Percentiles rank a stretch among this genome's conserved stretches.
Conservation (phyloP, 2,888 invertebrate genomes). For the Patella ulyssiponensis region DNA sequence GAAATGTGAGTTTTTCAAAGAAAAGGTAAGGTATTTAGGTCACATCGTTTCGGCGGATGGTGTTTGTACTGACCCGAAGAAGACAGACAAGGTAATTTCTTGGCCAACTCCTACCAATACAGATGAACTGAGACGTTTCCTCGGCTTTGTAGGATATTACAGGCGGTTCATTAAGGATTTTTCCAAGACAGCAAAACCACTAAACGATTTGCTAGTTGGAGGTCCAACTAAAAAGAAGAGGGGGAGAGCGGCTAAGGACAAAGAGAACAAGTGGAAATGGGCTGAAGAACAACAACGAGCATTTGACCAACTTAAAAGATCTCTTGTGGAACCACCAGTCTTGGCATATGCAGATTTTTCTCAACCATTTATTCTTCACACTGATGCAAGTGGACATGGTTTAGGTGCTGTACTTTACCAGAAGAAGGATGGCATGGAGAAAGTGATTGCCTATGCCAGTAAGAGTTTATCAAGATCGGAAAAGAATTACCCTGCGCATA, state of each 20-base stretch:
- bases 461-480: too few relatives aligned
- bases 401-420: too few relatives aligned
- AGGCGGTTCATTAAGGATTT: background rate
- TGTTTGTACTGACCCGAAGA: background rate
- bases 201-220: background rate
- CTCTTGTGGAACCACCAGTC: too few relatives aligned
- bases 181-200: background rate
- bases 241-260: background rate
- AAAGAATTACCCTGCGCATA: too few relatives aligned
- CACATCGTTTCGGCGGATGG: background rate
- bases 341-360: too few relatives aligned
- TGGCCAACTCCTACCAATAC: constrained; percentile 1
- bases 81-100: background rate
- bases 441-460: too few relatives aligned
- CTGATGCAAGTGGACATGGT: too few relatives aligned
- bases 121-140: background rate
- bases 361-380: too few relatives aligned
- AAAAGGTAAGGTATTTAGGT: constrained; percentile 1
- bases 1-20: background rate
- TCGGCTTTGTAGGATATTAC: background rate
- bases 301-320: too few relatives aligned
- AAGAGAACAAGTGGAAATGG: too few relatives aligned
- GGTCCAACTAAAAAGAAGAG: constrained; percentile 5
- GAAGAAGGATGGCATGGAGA: too few relatives aligned
- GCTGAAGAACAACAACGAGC: too few relatives aligned